Evolutionary conservation across 2,888 invertebrate species (phyloP).

Genomic region (Listrodromus nycthemerus): DNA sequence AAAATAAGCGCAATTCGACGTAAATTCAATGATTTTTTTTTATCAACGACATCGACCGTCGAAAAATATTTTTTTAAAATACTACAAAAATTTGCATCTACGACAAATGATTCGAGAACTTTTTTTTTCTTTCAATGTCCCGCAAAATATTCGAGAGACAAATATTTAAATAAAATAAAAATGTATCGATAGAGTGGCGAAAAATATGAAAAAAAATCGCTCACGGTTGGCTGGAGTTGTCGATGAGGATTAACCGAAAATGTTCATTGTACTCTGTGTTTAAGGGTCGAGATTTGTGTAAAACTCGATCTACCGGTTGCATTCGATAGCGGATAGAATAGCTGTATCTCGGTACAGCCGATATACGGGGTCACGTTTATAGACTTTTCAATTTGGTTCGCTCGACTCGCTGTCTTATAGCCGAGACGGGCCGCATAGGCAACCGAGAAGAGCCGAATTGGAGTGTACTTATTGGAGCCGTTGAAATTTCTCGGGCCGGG

Average conservation of each 20-base stretch:
- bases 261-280: background rate
- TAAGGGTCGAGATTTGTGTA: background rate
- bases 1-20: too few species aligned
- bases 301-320: background rate
- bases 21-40: too few species aligned
- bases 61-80: too few species aligned
- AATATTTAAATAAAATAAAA: background rate
- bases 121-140: too few species aligned
- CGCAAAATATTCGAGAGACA: too few species aligned
- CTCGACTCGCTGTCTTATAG: slow-evolving; percentile 16
- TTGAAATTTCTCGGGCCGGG: slow-evolving; percentile 57
- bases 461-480: slow-evolving; percentile 50
- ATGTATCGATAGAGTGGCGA: background rate
- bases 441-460: slow-evolving; percentile 36
- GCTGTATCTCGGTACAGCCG: slow-evolving; percentile 23
- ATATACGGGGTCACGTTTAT: slow-evolving; percentile 63
- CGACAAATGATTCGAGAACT: too few species aligned
- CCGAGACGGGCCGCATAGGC: slow-evolving; percentile 43
- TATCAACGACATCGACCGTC: too few species aligned
- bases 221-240: slow-evolving; percentile 11
- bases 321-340: background rate
- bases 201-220: too few species aligned
- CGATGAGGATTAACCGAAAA: background rate
- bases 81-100: too few species aligned
- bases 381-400: slow-evolving; percentile 65